Base-by-base conservation (phyloP, 2,888 invertebrate species). In the Chaetogeoica ovagalla region DNA sequence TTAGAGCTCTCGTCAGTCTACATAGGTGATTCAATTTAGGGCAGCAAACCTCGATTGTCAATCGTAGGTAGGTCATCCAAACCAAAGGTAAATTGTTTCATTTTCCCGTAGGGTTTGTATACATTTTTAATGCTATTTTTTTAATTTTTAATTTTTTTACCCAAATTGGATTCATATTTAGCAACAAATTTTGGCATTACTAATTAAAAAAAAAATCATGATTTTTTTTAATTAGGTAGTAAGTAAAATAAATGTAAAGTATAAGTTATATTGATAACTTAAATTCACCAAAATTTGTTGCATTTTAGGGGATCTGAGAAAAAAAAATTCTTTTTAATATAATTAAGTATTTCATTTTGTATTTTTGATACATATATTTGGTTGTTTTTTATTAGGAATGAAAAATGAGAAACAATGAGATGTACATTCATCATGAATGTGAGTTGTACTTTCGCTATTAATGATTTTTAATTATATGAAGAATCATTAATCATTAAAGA, bases 21-120 rank as follows among this genome's bases (percentile, higher is more conserved):
- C 79, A 63, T 79, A 79, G 79, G 79, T 79, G 79, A 71, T 63
- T 57, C 79, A 79, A 79, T 63, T 79, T 79, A 79, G 79, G 75
- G 79, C 71, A 79, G 79, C 77, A 79, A 79, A 79, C 79, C 79
- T 79, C 79, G 79, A 79, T 79, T 70, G 55, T 71, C 55, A 79
- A 79, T 79, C 79, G 79, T 79, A 79, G 79, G 79, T 79, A 79
- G 79, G 79, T 79, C 79, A 63, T 57, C 70, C 79, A 65, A 63
- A 57, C 15, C 63, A 63, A 79, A 79, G 79, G 79, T 79, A 79
- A 79, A 79, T 48, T 19, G 55, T 71, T 71, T 79, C 23, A 79
- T 70, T 63, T 79, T 79, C 79, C 70, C 71, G 79, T 79, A 79
- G 79, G 79, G 63, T 52, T 75, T 79, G 66, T 68, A 30, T 60